Percentiles rank a stretch among this genome's conserved stretches.
Conservation (phyloP, 2,888 invertebrate species). For the Chrysina gloriosa region DNA sequence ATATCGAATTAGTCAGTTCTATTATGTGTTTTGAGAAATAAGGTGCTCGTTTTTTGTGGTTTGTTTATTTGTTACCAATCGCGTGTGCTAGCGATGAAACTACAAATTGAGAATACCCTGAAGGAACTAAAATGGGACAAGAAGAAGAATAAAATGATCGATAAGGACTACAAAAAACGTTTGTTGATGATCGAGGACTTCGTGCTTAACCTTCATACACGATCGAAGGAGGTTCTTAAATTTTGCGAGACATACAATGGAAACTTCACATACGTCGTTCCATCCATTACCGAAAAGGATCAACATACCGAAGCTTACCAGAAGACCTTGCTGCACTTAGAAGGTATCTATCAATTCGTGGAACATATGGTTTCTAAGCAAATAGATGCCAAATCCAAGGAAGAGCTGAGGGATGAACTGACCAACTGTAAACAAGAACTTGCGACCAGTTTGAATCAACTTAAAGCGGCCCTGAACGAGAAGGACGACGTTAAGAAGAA, state of each 20-base stretch:
- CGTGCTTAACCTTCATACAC: conserved; percentile 9
- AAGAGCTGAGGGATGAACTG: background rate
- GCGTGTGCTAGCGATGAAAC: conserved; percentile 18
- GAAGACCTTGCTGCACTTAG: conserved; percentile 20
- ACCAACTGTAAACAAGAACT: background rate
- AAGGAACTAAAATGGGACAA: conserved; percentile 25
- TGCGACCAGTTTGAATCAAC: background rate
- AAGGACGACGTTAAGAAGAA: background rate
- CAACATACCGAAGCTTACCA: conserved; percentile 26
- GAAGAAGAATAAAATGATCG: conserved; percentile 19
- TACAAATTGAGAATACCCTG: conserved; percentile 22
- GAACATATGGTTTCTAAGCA: conserved; percentile 6
- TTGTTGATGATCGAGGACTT: conserved; percentile 33
- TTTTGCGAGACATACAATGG: conserved; percentile 23
- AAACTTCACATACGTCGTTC: conserved; percentile 1
- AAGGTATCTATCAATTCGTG: conserved; percentile 22
- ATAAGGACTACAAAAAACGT: conserved; percentile 18
- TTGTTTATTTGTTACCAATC: background rate
- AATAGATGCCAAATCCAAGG: background rate
- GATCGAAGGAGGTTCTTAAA: conserved; percentile 17
- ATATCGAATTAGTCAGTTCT: background rate
- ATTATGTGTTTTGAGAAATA: conserved; percentile 16
- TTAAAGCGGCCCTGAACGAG: background rate
- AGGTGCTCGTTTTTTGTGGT: conserved; percentile 12
- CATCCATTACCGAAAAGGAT: conserved; percentile 14